Percentiles rank a stretch among this genome's conserved stretches.
phyloP scores from a whole-genome alignment of 2,797 vertebrate species.

The Nothura maculosa region DNA sequence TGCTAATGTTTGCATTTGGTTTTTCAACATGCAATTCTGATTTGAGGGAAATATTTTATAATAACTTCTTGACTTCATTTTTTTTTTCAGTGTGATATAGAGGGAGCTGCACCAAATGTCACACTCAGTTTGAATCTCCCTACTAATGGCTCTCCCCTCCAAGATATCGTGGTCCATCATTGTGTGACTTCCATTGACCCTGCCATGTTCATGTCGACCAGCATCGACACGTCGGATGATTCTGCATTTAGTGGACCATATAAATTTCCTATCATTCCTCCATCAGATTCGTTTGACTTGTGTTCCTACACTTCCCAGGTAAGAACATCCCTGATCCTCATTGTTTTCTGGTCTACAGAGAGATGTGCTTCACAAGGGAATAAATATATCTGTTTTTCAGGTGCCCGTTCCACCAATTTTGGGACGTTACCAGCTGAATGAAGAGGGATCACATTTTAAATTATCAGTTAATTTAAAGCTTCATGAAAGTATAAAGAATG shows the following conservation, averaged over 20 bases:
- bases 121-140: conserved; percentile 91
- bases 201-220: conserved; percentile 89
- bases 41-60: not conserved
- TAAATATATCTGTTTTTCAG: conserved; percentile 71
- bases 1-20: fast-evolving
- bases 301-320: conserved; percentile 97
- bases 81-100: conserved; percentile 91
- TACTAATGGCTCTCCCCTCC: conserved; percentile 92
- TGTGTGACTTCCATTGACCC: conserved; percentile 94
- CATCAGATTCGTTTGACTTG: conserved; percentile 90
- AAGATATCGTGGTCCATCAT: conserved; percentile 93
- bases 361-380: not conserved
- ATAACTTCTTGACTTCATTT: conserved; percentile 3
- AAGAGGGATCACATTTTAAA: conserved; percentile 85
- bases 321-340: not conserved
- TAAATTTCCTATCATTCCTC: conserved; percentile 95
- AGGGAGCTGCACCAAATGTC: conserved; percentile 92
- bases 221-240: conserved; percentile 86
- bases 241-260: conserved; percentile 93
- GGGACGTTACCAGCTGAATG: conserved; percentile 90
- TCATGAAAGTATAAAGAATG: conserved; percentile 95
- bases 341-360: not conserved
- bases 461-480: conserved; percentile 90
- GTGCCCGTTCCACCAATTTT: conserved; percentile 95
- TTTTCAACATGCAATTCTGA: not conserved